Evolutionary conservation across 2,797 vertebrate species (phyloP).

Genomic region (Notoglanidium macrostoma): DNA sequence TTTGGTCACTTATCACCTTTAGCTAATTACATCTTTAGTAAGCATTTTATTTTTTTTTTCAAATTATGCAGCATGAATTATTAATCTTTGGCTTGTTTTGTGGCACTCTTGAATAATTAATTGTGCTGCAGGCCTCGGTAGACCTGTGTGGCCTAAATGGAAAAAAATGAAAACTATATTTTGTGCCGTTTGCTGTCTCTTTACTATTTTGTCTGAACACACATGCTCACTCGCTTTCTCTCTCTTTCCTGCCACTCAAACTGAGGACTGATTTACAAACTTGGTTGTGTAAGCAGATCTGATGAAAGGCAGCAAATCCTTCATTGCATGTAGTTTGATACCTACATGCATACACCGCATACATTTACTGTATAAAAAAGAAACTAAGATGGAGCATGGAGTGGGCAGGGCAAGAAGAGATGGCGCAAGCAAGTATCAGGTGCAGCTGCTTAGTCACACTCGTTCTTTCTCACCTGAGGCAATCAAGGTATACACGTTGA

Average conservation of each 20-base stretch:
- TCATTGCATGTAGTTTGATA: background rate
- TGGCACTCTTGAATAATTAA: conserved; percentile 76
- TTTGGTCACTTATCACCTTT: conserved; percentile 66
- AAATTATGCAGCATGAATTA: conserved; percentile 73
- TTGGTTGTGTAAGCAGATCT: background rate
- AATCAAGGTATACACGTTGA: conserved; percentile 55
- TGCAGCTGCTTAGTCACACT: conserved; percentile 63
- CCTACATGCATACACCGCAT: background rate
- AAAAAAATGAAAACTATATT: conserved; percentile 18
- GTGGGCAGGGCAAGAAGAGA: conserved; percentile 25
- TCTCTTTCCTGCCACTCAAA: background rate
- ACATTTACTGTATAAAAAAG: background rate
- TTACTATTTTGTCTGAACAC: background rate
- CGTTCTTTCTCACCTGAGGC: conserved; percentile 68
- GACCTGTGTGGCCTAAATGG: conserved; percentile 64
- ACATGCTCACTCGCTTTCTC: background rate
- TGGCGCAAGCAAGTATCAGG: conserved; percentile 56
- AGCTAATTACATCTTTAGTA: conserved; percentile 57
- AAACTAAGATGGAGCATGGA: background rate
- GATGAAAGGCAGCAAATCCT: background rate
- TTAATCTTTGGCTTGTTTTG: conserved; percentile 75
- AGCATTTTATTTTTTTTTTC: conserved; percentile 68
- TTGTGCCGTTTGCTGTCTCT: background rate
- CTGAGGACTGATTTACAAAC: background rate
- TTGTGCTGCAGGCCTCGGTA: conserved; percentile 63